Conservation (phyloP, 1,140 invertebrate genomes). For the Heterodera schachtii region DNA sequence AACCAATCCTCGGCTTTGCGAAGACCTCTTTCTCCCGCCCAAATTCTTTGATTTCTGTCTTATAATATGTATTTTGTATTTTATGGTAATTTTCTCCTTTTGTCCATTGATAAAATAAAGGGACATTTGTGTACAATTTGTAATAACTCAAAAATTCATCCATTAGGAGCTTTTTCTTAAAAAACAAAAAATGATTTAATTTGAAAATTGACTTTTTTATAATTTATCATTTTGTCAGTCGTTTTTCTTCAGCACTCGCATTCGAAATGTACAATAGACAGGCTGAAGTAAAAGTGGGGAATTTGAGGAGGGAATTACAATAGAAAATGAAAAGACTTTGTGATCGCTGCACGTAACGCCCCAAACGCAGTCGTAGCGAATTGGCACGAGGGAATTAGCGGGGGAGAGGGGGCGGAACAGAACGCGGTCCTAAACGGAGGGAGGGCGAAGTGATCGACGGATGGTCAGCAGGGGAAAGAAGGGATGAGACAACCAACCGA, state of each 20-base stretch:
- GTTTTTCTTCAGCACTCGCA: slow-evolving; percentile 22
- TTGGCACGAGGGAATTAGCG: slow-evolving; percentile 19
- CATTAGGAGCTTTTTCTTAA: too few species aligned
- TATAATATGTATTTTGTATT: too few species aligned
- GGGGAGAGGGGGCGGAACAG: slow-evolving; percentile 35
- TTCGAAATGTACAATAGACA: slow-evolving; percentile 29
- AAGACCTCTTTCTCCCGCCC: too few species aligned
- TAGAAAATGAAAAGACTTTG: slow-evolving; percentile 14
- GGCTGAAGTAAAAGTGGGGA: not conserved
- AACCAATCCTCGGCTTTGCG: too few species aligned
- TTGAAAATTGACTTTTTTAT: too few species aligned
- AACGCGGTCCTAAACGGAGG: slow-evolving; percentile 39
- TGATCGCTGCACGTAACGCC: slow-evolving; percentile 44
- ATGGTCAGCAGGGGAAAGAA: not conserved
- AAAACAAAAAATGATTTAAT: too few species aligned
- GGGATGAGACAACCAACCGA: too few species aligned
- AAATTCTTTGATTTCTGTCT: too few species aligned
- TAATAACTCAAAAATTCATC: too few species aligned
- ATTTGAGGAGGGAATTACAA: not conserved
- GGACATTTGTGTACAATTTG: too few species aligned
- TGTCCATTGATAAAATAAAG: too few species aligned
- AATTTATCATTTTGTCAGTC: not conserved
- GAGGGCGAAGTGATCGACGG: not conserved
- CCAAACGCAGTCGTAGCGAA: slow-evolving; percentile 52
- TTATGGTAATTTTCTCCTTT: too few species aligned